Conservation (phyloP, 2,888 invertebrate species). For the Miltochrista miniata region DNA sequence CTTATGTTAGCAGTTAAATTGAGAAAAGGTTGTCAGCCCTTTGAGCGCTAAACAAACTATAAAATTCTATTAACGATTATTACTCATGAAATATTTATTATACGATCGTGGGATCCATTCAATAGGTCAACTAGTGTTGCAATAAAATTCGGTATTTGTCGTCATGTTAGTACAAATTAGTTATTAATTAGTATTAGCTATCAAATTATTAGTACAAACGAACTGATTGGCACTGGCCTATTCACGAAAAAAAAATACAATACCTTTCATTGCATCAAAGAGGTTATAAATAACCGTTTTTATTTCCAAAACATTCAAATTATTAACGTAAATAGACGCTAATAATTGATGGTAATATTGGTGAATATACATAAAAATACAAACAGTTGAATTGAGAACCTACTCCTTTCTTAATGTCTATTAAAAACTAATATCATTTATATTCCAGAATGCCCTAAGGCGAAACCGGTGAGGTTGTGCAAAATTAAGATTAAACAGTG, state of each 20-base stretch:
- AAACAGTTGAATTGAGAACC: no score
- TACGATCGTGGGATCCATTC: constrained; percentile 9
- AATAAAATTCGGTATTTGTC: constrained; percentile 23
- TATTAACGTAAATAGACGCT: constrained; percentile 25
- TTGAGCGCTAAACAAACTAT: constrained; percentile 1
- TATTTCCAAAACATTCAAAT: constrained; percentile 24
- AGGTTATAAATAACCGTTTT: constrained; percentile 30
- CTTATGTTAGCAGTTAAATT: neutral
- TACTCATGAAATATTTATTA: constrained; percentile 6
- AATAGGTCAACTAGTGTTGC: constrained; percentile 23
- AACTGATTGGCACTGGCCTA: constrained; percentile 13
- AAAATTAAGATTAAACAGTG: no score
- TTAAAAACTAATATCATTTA: no score
- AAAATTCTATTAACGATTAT: constrained; percentile 4
- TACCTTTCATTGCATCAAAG: constrained; percentile 8
- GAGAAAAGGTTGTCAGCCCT: constrained; percentile 4
- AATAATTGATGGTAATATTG: no score
- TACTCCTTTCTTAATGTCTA: no score
- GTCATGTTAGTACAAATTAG: constrained; percentile 29
- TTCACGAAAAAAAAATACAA: constrained; percentile 17
- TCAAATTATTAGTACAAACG: constrained; percentile 22
- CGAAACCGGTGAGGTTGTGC: no score
- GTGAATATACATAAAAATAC: no score
- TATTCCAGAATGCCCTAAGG: no score
- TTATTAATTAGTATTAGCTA: constrained; percentile 31